Evolutionary conservation across 2,797 vertebrate genomes (phyloP), one percentile per base, ranked within the genome.

Genomic region (Merluccius polli): DNA sequence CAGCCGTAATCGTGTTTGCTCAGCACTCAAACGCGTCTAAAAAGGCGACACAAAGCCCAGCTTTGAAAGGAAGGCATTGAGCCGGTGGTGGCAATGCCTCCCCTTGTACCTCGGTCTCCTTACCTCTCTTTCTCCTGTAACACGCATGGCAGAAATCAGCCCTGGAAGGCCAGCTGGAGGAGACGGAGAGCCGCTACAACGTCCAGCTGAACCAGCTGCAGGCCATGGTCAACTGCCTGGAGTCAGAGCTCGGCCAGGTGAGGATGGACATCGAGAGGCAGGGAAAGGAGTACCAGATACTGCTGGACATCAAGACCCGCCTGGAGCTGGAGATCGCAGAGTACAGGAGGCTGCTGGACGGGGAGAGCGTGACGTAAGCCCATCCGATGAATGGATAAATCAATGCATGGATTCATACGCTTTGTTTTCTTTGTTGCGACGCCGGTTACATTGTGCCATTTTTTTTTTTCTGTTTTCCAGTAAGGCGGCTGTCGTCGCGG

Each of bases 301-400:
- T 96, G 32, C 90, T 96, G 15, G 88, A 95, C 77, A 78, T 94
- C 87, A 95, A 94, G 87, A 91, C 90, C 83, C 84, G 85, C 65
- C 91, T 96, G 82, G 94, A 96, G 87, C 2, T 93, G 88, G 95
- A 96, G 91, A 96, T 96, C 1, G 89, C 94, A 0, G 95, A 94
- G 79, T 96, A 96, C 92, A 88, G 90, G 68, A 87, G 93, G n/a
- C 91, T 96, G 77, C 87, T 96, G 87, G 95, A 95, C 2, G 93
- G 92, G 83, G 93, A 90, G 4, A 86, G 88, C 0, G 0, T 72
- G 65, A 86, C 68, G 94, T 95, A 90, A 84, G 89, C 30, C 33
- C 11, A 0, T 63, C 24, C 52, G 24, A 41, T 41, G 52, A 63
- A 27, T 8, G n/a, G 21, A 63, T n/a, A 3, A 10, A 67, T 68